Percentiles rank a stretch among this genome's conserved stretches.
Evolutionary conservation across 2,888 invertebrate species (phyloP).

Genomic region (Capitulum mitella): DNA sequence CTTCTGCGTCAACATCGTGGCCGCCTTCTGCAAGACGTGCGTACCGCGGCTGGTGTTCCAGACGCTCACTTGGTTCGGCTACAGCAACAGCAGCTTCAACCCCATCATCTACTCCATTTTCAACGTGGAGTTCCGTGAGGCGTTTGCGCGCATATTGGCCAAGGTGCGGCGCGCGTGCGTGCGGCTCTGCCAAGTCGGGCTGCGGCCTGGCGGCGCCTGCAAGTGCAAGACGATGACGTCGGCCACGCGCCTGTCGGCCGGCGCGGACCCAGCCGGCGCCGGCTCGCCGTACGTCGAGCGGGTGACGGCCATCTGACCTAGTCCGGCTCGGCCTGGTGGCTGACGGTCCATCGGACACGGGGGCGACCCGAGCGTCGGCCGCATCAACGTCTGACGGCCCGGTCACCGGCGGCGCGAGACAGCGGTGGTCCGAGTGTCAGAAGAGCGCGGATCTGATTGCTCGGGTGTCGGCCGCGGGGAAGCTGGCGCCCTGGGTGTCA

Average conservation of each 20-base stretch:
- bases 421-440: too few species aligned
- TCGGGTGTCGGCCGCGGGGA: too few species aligned
- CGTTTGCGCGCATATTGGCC: conserved; percentile 67
- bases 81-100: conserved; percentile 95
- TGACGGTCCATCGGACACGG: too few species aligned
- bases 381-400: too few species aligned
- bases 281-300: neutral
- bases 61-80: conserved; percentile 96
- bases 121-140: conserved; percentile 97
- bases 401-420: too few species aligned
- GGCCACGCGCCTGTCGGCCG: neutral
- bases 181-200: neutral
- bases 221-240: neutral
- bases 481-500: too few species aligned
- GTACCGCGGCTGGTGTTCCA: conserved; percentile 57
- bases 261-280: neutral
- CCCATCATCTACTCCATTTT: conserved; percentile 98
- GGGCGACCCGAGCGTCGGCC: too few species aligned
- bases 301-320: conserved; percentile 26
- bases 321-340: too few species aligned
- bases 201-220: neutral
- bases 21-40: conserved; percentile 92
- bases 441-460: too few species aligned
- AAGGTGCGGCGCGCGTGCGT: neutral
- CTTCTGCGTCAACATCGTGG: conserved; percentile 94